Evolutionary conservation across 2,888 invertebrate genomes (phyloP).

Genomic region (Nemurella pictetii): DNA sequence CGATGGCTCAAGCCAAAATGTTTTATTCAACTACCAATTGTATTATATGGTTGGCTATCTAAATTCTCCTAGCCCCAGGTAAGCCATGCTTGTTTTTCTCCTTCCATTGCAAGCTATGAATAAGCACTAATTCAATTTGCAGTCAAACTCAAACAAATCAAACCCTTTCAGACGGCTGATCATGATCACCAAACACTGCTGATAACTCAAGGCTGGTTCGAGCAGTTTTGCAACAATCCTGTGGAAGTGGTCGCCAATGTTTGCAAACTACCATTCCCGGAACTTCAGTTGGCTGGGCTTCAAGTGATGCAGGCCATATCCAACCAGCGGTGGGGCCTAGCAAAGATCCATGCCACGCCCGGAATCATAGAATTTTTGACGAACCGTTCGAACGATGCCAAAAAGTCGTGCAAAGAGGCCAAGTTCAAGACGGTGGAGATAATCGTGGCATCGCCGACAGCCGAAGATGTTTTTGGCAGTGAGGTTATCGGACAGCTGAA

Average conservation of each 20-base stretch:
- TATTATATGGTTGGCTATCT: too few species aligned
- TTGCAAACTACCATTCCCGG: constrained; percentile 79
- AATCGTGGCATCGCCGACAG: constrained; percentile 56
- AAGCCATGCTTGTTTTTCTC: too few species aligned
- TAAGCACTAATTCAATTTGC: not conserved
- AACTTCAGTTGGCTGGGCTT: constrained; percentile 71
- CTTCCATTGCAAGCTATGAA: too few species aligned
- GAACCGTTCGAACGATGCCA: not conserved
- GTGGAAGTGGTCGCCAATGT: constrained; percentile 64
- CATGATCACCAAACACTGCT: constrained; percentile 54
- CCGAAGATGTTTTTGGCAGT: constrained; percentile 62
- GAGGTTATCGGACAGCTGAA: constrained; percentile 64
- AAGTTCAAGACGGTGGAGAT: constrained; percentile 74
- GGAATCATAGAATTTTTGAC: constrained; percentile 53
- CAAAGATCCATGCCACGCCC: constrained; percentile 69
- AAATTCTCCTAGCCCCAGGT: too few species aligned
- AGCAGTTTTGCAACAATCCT: constrained; percentile 57
- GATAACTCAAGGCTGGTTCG: constrained; percentile 67
- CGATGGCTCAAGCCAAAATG: too few species aligned
- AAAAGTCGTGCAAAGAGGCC: constrained; percentile 52
- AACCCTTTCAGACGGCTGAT: constrained; percentile 47
- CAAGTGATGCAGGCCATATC: constrained; percentile 68
- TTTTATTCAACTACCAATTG: too few species aligned
- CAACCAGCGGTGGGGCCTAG: constrained; percentile 78
- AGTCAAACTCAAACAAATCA: not conserved